These are phyloP conservation scores for Notolepis coatsorum DNA, from an alignment of 2,797 vertebrate species.

Conservation along the genomic window DNA sequence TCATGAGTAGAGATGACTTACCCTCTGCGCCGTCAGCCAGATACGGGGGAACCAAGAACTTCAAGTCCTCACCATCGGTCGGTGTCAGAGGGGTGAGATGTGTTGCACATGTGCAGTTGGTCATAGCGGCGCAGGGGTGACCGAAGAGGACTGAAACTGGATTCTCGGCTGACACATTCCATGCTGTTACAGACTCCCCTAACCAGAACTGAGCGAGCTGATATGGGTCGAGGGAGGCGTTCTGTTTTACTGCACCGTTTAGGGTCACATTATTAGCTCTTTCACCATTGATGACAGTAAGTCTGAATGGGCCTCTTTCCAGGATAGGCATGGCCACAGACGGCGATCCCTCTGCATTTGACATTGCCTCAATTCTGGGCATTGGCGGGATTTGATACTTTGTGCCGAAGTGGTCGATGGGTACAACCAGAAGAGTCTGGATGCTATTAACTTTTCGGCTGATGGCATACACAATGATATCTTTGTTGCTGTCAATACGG, in stretches of 20 bases:
- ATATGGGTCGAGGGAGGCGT: accelerated
- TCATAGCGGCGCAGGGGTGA: slow-evolving; percentile 54
- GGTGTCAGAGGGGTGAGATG: slow-evolving; percentile 58
- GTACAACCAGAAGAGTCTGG: slow-evolving; percentile 61
- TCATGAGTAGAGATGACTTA: slow-evolving; percentile 6
- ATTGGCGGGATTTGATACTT: slow-evolving; percentile 62
- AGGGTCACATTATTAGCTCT: slow-evolving; percentile 5
- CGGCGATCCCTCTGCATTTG: accelerated
- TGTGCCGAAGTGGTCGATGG: slow-evolving; percentile 28
- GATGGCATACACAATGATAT: slow-evolving; percentile 48
- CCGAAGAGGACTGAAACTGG: slow-evolving; percentile 65
- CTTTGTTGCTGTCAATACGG: slow-evolving; percentile 35
- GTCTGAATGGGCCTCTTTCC: slow-evolving; percentile 44
- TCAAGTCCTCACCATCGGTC: accelerated
- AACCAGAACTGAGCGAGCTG: slow-evolving; percentile 38
- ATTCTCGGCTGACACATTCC: accelerated
- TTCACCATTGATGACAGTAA: slow-evolving; percentile 67
- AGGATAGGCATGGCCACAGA: accelerated
- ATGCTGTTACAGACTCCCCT: accelerated
- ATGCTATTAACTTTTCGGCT: slow-evolving; percentile 39
- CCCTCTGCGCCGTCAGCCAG: accelerated
- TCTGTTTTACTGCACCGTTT: accelerated
- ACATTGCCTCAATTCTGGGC: slow-evolving; percentile 16
- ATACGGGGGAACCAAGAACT: slow-evolving; percentile 52
- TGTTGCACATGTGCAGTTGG: slow-evolving; percentile 65